These are phyloP conservation scores for Brachyalestes nurse DNA, from an alignment of 2,797 vertebrate genomes.

Conservation along the genomic window DNA sequence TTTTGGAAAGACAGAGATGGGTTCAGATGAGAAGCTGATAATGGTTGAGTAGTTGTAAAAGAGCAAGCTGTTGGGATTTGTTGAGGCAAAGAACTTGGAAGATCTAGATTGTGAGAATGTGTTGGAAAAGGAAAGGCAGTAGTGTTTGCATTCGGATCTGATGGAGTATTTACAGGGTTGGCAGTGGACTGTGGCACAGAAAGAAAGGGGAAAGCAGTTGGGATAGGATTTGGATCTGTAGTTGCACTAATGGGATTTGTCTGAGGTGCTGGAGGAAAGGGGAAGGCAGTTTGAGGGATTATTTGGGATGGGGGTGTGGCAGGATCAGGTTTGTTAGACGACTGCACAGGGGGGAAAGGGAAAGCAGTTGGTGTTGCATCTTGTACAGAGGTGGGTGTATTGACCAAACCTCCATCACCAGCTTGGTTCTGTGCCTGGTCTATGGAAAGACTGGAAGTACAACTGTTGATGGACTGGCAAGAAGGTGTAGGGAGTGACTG, in stretches of 20 bases:
- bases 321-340: constrained; percentile 39
- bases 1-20: constrained; percentile 34
- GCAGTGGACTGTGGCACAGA: constrained; percentile 34
- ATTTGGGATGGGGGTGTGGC: constrained; percentile 46
- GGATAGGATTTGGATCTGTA: constrained; percentile 32
- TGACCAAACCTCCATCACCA: constrained; percentile 49
- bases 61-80: constrained; percentile 38
- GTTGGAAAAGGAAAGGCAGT: constrained; percentile 15
- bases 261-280: constrained; percentile 34
- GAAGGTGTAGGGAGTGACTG: constrained; percentile 45
- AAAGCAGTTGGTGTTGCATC: constrained; percentile 55
- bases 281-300: constrained; percentile 45
- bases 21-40: constrained; percentile 22
- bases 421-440: constrained; percentile 54
- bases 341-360: constrained; percentile 55
- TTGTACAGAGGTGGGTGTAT: constrained; percentile 50
- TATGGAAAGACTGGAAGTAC: constrained; percentile 60
- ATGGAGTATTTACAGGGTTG: constrained; percentile 29
- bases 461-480: constrained; percentile 57
- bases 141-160: constrained; percentile 45
- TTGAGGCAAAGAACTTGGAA: constrained; percentile 8
- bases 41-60: constrained; percentile 31
- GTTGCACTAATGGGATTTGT: constrained; percentile 45
- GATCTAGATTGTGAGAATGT: constrained; percentile 30
- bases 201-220: constrained; percentile 49